Evolutionary conservation across 2,113 vertebrate genomes (phyloP).

Genomic region (Albula glossodonta): DNA sequence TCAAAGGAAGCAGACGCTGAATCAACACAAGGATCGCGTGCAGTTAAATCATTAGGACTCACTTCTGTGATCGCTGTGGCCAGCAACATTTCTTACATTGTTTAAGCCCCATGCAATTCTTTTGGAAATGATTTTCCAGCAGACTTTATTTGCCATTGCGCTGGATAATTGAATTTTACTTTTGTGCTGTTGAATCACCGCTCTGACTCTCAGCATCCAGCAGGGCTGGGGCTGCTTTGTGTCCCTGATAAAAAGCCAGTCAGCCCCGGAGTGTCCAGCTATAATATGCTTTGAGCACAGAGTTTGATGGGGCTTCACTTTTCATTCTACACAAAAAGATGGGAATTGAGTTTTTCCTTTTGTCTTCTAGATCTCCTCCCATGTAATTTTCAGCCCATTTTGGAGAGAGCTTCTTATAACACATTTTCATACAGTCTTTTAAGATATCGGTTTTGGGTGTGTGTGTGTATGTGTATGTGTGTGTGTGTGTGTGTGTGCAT

Average conservation of each 20-base stretch:
- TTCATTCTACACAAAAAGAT: not conserved
- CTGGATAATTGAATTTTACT: slow-evolving; percentile 38
- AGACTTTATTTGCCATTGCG: slow-evolving; percentile 22
- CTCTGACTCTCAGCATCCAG: slow-evolving; percentile 29
- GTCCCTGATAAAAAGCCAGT: slow-evolving; percentile 35
- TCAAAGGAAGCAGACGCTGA: not conserved
- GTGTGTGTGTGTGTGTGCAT: too few relatives aligned
- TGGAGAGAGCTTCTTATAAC: not conserved
- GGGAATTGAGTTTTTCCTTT: slow-evolving; percentile 3
- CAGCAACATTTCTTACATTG: slow-evolving; percentile 15
- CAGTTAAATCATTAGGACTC: not conserved
- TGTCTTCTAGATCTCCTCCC: not conserved
- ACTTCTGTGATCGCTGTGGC: not conserved
- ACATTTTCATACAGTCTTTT: not conserved
- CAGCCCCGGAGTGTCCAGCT: slow-evolving; percentile 18
- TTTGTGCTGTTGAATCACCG: slow-evolving; percentile 36
- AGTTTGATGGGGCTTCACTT: not conserved
- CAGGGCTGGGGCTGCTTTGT: slow-evolving; percentile 30
- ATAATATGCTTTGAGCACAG: slow-evolving; percentile 27
- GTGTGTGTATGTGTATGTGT: too few relatives aligned
- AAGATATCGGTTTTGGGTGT: not conserved
- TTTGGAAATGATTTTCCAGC: slow-evolving; percentile 22
- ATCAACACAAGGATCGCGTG: not conserved
- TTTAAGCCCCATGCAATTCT: slow-evolving; percentile 20
- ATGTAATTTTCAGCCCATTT: slow-evolving; percentile 3